Percentiles rank a stretch among this genome's conserved stretches.
These are phyloP conservation scores for Schizotus pectinicornis DNA, from an alignment of 2,888 invertebrate genomes.

Conservation along the genomic window DNA sequence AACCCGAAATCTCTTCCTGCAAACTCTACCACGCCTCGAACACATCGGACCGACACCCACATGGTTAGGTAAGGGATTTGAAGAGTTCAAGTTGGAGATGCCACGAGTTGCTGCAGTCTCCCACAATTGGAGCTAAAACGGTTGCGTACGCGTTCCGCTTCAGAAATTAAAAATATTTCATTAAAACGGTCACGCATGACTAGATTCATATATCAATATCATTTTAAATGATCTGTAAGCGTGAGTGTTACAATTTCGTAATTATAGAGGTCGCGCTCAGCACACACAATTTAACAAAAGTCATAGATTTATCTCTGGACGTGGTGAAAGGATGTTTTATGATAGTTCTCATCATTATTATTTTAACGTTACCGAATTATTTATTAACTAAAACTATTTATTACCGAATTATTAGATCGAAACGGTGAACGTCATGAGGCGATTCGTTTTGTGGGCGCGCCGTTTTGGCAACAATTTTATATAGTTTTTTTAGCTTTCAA, in stretches of 20 bases:
- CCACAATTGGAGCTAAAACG: not conserved
- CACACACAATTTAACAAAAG: conserved; percentile 19
- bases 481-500: not conserved
- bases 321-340: conserved; percentile 29
- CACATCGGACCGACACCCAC: too few species aligned
- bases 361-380: conserved; percentile 9
- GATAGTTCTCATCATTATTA: conserved; percentile 9
- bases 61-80: too few species aligned
- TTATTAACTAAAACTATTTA: conserved; percentile 7
- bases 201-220: conserved; percentile 23
- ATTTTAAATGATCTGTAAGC: conserved; percentile 26
- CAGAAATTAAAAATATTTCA: conserved; percentile 17
- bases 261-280: conserved; percentile 24
- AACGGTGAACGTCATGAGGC: not conserved
- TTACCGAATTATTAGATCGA: not conserved
- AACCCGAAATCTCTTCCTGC: too few species aligned
- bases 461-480: not conserved
- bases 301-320: conserved; percentile 19
- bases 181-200: conserved; percentile 22
- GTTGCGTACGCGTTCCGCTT: not conserved
- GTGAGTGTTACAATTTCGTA: conserved; percentile 33
- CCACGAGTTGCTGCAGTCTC: not conserved
- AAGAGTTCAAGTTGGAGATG: too few species aligned
- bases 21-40: too few species aligned
- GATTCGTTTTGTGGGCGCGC: not conserved